Evolutionary conservation across 2,888 invertebrate genomes (phyloP).

Genomic region (Diploptera punctata): DNA sequence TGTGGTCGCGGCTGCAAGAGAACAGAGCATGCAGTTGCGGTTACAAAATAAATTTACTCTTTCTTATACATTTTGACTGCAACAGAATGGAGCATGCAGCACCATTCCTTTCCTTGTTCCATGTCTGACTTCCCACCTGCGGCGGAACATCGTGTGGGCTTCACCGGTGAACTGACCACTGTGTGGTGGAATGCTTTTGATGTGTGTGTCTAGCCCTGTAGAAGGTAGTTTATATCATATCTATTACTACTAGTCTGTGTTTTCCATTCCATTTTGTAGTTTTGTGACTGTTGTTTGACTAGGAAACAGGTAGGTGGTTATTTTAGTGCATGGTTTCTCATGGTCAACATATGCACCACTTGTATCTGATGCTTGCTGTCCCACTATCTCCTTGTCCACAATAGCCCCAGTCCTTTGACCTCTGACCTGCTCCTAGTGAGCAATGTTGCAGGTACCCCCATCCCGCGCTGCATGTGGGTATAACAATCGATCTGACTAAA

Average conservation of each 20-base stretch:
- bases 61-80: too few relatives aligned
- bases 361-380: slow-evolving; percentile 32
- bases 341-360: slow-evolving; percentile 32
- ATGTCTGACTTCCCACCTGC: too few relatives aligned
- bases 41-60: too few relatives aligned
- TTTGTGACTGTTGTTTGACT: slow-evolving; percentile 34
- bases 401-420: slow-evolving; percentile 17
- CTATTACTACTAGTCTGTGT: slow-evolving; percentile 23
- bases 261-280: slow-evolving; percentile 38
- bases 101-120: too few relatives aligned
- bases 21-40: too few relatives aligned
- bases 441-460: slow-evolving; percentile 43
- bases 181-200: slow-evolving; percentile 43
- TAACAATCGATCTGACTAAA: slow-evolving; percentile 10
- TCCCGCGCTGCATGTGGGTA: slow-evolving; percentile 42
- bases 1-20: too few relatives aligned
- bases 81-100: too few relatives aligned
- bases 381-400: slow-evolving; percentile 27
- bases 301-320: slow-evolving; percentile 44
- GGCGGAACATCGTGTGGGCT: slow-evolving; percentile 43
- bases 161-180: slow-evolving; percentile 40
- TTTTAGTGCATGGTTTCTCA: slow-evolving; percentile 41
- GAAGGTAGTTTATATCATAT: slow-evolving; percentile 34
- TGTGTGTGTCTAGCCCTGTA: slow-evolving; percentile 32
- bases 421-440: slow-evolving; percentile 24